Evolutionary conservation across 92 coral and sea anemone genomes (phyloP), one percentile per base, ranked within the genome.

Genomic region (Porites lobata): DNA sequence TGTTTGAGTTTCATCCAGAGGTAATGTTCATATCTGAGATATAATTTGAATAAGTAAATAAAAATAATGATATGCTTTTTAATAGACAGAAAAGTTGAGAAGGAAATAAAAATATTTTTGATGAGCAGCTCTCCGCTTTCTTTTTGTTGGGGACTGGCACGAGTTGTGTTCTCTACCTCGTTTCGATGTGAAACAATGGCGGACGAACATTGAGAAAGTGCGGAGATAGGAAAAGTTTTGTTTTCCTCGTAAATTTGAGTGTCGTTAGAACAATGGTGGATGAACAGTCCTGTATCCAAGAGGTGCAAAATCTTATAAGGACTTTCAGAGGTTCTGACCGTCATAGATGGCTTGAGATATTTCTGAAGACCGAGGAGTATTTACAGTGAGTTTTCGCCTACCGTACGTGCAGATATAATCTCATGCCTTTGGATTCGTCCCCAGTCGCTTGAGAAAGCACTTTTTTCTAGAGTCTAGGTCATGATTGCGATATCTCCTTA

Each of bases 281-380:
- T 56, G 80, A 76, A 76, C 57, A 24, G 18, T 54, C 65, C 7
- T 76, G 65, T 57, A 29, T 76, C 29, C 80, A 51, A 21, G 80
- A 56, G 18, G 26, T 78, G 38, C 51, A 18, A 19, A 62, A 62
- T 32, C 71, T 61, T 32, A 78, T 62, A 18, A 50, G 58, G 22
- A 78, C 53, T 63, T 78, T 18, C 56, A 15, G 9, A 78, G 6
- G 20, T 18, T 7, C 83, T 32, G 51, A 21, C 10, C 83, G 3
- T 29, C 26, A 19, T 15, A 53, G 10, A 62, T 78, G 83, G 83
- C 72, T 61, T 32, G 83, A 78, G 50, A 61, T 78, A 22, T 78
- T 63, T 78, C 71, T 78, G 71, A 78, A 78, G 58, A 61, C 71
- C n/a, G 83, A 78, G 50, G 83, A 78, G 38, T 78, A 78, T 78